These are phyloP conservation scores for Tapirus indicus DNA, from an alignment of 2,797 vertebrate genomes.

Conservation along the genomic window DNA sequence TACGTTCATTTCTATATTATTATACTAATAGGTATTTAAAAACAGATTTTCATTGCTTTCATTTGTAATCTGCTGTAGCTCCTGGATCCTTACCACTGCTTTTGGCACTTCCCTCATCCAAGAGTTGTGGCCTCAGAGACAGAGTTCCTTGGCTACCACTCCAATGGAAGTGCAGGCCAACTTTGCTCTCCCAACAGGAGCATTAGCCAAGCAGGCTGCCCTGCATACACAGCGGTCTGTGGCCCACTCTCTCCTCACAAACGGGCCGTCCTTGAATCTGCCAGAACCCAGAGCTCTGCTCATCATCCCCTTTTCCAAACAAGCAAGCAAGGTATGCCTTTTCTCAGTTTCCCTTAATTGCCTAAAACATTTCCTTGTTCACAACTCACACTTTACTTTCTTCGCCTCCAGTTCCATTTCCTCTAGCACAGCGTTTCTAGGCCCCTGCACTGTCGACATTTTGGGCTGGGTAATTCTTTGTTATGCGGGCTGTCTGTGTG, in stretches of 20 bases:
- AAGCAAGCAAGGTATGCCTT: not conserved
- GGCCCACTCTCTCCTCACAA: not conserved
- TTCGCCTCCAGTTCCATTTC: not conserved
- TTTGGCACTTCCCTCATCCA: not conserved
- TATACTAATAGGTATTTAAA: not conserved
- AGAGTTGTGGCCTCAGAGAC: not conserved
- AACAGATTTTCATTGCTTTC: not conserved
- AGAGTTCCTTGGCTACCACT: not conserved
- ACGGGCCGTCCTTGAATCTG: not conserved
- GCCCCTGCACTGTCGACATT: not conserved
- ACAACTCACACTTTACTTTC: not conserved
- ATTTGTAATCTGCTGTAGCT: not conserved
- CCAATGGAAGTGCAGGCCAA: not conserved
- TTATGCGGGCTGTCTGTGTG: not conserved
- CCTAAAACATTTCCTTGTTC: not conserved
- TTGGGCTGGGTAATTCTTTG: not conserved
- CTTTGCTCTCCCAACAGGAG: not conserved
- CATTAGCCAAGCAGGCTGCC: accelerated
- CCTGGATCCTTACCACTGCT: not conserved
- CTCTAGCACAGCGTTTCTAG: not conserved
- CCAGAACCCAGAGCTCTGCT: not conserved
- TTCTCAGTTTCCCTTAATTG: not conserved
- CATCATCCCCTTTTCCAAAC: not conserved
- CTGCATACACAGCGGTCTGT: not conserved
- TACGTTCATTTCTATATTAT: not conserved